Conservation (phyloP, 2,888 invertebrate genomes). For the Ophion costatus region DNA sequence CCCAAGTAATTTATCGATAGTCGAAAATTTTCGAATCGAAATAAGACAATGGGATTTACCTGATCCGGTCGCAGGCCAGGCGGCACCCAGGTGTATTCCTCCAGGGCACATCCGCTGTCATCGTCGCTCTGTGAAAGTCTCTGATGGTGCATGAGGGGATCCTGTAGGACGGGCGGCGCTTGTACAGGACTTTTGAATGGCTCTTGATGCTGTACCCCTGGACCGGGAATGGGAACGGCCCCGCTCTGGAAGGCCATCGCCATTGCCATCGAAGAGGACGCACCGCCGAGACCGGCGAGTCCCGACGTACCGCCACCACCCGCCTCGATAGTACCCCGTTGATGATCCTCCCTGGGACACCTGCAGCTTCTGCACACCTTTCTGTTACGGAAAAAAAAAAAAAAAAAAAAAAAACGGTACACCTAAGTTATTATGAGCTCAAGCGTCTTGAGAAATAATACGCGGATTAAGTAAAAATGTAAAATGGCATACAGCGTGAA, state of each 20-base stretch:
- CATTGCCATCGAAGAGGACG: constrained; percentile 80
- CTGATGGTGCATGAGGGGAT: constrained; percentile 86
- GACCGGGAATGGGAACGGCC: constrained; percentile 82
- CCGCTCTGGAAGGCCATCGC: constrained; percentile 81
- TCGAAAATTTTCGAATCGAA: not conserved
- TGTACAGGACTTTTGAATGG: constrained; percentile 81
- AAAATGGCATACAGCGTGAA: constrained; percentile 31
- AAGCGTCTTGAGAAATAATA: constrained; percentile 28
- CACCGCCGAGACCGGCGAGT: constrained; percentile 73
- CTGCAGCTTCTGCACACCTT: constrained; percentile 94
- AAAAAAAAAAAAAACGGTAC: not conserved
- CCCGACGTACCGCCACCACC: constrained; percentile 78
- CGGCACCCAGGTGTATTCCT: constrained; percentile 99
- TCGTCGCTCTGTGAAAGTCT: constrained; percentile 97
- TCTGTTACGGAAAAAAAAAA: constrained; percentile 85
- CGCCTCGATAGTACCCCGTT: constrained; percentile 76
- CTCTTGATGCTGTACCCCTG: constrained; percentile 83
- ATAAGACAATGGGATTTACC: constrained; percentile 85
- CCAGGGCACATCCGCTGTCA: constrained; percentile 98
- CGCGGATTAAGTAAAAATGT: constrained; percentile 29
- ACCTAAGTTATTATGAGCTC: constrained; percentile 28
- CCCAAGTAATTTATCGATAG: not conserved
- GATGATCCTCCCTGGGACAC: constrained; percentile 85
- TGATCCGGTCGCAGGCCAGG: constrained; percentile 98
- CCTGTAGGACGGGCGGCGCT: constrained; percentile 78